A percentile compares a stretch with the other conserved stretches of the same genome.
These are phyloP conservation scores for Oryzias dopingdopingensis DNA, from an alignment of 2,797 vertebrate species.

Conservation along the genomic window DNA sequence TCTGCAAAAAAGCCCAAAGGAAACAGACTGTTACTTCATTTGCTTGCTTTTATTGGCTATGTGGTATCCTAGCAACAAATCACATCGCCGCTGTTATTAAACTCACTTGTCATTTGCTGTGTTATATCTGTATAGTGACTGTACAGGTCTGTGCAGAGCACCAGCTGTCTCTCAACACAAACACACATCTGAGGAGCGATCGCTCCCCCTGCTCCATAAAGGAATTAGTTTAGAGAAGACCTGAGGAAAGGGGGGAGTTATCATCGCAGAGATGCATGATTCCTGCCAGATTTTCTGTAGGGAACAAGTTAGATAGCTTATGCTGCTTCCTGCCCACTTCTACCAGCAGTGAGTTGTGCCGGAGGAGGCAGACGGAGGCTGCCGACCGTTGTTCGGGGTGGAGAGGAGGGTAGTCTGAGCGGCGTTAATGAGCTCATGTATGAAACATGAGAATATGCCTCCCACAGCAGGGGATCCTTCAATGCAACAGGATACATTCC, in stretches of 20 bases:
- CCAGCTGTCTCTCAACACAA: constrained; percentile 47
- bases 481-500: constrained; percentile 60
- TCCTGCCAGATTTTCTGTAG: constrained; percentile 55
- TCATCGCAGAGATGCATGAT: constrained; percentile 31
- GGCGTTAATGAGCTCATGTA: constrained; percentile 74
- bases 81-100: constrained; percentile 43
- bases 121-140: constrained; percentile 29
- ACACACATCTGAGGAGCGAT: constrained; percentile 35
- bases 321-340: constrained; percentile 55
- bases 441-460: constrained; percentile 69
- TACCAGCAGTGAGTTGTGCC: constrained; percentile 54
- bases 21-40: constrained; percentile 43
- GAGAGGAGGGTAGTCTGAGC: constrained; percentile 57
- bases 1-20: constrained; percentile 66
- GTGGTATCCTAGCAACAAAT: constrained; percentile 64
- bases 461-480: constrained; percentile 48
- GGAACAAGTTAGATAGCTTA: constrained; percentile 54
- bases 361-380: constrained; percentile 54
- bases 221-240: constrained; percentile 43
- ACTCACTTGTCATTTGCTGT: constrained; percentile 37
- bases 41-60: constrained; percentile 30
- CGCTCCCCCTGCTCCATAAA: constrained; percentile 25
- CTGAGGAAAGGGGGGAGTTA: constrained; percentile 37
- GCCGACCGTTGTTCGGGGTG: constrained; percentile 50
- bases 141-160: constrained; percentile 24